Evolutionary conservation across 2,797 vertebrate genomes (phyloP).

Genomic region (Alosa sapidissima): DNA sequence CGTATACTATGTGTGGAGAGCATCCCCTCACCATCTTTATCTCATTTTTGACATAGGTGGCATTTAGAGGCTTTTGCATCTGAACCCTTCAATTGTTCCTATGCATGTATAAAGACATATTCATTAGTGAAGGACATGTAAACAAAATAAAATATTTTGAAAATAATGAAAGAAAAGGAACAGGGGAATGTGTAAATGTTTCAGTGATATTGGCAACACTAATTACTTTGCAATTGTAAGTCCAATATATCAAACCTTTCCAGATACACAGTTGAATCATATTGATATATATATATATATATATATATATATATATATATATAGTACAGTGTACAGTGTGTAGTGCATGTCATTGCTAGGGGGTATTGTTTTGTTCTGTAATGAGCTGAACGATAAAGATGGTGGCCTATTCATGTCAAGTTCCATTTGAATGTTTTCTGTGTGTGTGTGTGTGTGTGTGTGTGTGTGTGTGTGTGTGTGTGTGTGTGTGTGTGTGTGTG

Average conservation of each 20-base stretch:
- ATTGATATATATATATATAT: too few species aligned
- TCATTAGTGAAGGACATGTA: too few species aligned
- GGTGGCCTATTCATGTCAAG: not conserved
- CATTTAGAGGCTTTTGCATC: too few species aligned
- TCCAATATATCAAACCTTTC: too few species aligned
- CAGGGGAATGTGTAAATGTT: not conserved
- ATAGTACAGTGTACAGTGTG: not conserved
- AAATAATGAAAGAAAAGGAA: not conserved
- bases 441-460: constrained; percentile 1
- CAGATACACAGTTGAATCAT: not conserved
- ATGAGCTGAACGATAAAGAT: not conserved
- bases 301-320: not conserved
- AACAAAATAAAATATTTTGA: too few species aligned
- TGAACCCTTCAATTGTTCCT: too few species aligned
- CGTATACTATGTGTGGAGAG: too few species aligned
- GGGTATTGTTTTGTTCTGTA: not conserved
- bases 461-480: not conserved
- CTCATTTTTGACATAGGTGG: too few species aligned
- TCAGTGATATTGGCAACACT: not conserved
- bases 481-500: not conserved
- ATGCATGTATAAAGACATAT: too few species aligned
- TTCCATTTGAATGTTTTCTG: not conserved
- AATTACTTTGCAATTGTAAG: too few species aligned
- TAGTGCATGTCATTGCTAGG: not conserved
- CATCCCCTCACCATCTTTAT: too few species aligned